Evolutionary conservation across 1,140 invertebrate genomes (phyloP).

Genomic region (Pogonognathellus flavescens): DNA sequence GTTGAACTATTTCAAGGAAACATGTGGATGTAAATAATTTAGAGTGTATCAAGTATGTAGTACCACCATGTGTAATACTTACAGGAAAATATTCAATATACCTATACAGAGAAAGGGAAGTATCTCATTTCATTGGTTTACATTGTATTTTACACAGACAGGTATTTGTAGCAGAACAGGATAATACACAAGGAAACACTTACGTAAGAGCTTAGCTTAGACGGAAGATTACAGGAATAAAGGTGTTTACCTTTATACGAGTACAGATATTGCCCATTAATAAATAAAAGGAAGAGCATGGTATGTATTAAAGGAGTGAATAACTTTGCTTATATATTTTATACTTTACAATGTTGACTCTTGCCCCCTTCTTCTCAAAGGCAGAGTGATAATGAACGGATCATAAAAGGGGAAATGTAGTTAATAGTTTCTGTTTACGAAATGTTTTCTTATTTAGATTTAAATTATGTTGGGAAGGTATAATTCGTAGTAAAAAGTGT

Average conservation of each 20-base stretch:
- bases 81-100: too few species aligned
- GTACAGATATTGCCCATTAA: neutral
- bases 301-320: neutral
- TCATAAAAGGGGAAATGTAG: constrained; percentile 28
- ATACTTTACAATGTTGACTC: neutral
- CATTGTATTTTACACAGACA: too few species aligned
- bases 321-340: neutral
- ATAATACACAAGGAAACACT: too few species aligned
- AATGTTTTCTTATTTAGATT: constrained; percentile 24
- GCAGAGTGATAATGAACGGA: constrained; percentile 25
- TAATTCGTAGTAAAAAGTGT: neutral
- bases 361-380: neutral
- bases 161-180: too few species aligned
- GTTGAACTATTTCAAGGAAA: neutral
- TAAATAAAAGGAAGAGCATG: constrained; percentile 5
- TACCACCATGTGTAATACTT: neutral
- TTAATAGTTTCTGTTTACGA: constrained; percentile 1
- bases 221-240: neutral
- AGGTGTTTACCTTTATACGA: neutral
- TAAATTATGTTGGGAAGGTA: neutral
- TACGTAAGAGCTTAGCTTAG: too few species aligned
- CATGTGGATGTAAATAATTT: neutral
- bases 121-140: too few species aligned
- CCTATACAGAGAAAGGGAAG: too few species aligned
- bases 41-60: neutral